phyloP scores from a whole-genome alignment of 2,113 vertebrate genomes.

The Tinamus guttatus region DNA sequence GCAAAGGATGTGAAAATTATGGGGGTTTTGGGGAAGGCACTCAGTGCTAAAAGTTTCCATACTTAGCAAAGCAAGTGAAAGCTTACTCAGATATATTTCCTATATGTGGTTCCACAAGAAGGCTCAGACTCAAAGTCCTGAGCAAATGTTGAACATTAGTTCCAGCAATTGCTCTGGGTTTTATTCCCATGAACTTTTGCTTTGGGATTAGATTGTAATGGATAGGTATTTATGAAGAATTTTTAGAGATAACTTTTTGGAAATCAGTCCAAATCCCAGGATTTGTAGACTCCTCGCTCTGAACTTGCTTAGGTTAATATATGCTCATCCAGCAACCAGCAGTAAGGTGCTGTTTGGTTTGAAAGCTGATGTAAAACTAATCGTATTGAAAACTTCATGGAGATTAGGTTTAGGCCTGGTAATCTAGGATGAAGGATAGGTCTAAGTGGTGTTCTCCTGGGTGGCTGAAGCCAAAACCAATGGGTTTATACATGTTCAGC shows the following conservation, averaged over 20 bases:
- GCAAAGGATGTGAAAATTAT: not conserved
- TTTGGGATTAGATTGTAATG: not conserved
- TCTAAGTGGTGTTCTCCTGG: not conserved
- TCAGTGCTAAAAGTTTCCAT: not conserved
- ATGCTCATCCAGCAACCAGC: not conserved
- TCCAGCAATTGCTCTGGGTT: not conserved
- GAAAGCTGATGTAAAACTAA: not conserved
- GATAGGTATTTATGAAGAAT: not conserved
- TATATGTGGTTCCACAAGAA: not conserved
- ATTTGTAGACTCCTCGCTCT: not conserved
- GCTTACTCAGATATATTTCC: not conserved
- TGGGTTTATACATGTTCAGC: not conserved
- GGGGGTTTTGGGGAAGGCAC: not conserved
- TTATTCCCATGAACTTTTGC: not conserved
- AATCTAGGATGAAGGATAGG: not conserved
- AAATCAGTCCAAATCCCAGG: not conserved
- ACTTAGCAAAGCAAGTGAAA: not conserved
- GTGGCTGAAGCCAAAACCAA: not conserved
- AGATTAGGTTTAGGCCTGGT: not conserved
- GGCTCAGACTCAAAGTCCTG: not conserved
- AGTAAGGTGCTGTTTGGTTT: not conserved
- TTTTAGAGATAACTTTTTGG: not conserved
- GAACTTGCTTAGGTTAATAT: not conserved
- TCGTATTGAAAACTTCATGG: not conserved
- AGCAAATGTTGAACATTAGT: not conserved